Evolutionary conservation across 2,797 vertebrate species (phyloP), one percentile per base, ranked within the genome.

Genomic region (Acridotheres tristis): DNA sequence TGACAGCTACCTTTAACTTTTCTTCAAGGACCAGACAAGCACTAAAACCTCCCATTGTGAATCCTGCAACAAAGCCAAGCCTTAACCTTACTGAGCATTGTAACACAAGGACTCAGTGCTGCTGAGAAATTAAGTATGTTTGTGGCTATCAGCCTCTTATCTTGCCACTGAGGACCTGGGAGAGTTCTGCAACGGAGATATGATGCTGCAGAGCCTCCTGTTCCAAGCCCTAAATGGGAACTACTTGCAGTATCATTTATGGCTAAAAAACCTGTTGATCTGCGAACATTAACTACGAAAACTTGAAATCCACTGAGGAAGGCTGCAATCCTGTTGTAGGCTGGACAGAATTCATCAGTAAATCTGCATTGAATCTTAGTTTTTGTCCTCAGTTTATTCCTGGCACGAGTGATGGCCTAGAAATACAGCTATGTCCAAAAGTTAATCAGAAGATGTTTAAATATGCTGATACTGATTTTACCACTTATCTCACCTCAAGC

Each of bases 401-500:
- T 76, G 85, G 66, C 51, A 73, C 0, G 5, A 59, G 27, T 73
- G 83, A 45, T 84, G 59, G 71, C 63, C 91, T 88, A 91, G 83
- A 91, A 90, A 91, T 94, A 71, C 48, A 87, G 83, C 82, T 85
- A 59, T 38, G 55, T 94, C 91, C 85, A 50, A 66, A 94, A 95
- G 83, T 81, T 95, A 96, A 93, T 94, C 83, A 0, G 69, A 90
- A 95, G 88, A 90, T 94, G 43, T 91, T 96, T 94, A 93, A 95
- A 96, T 94, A 87, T 85, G 95, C 91, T 94, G 93, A 78, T 96
- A 95, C 91, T 79, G 85, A 93, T 95, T 95, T 94, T 93, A 65
- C 69, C 59, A 93, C 93, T 95, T 94, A 93, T 91, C 96, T 96
- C 94, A 96, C 93, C 94, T 96, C 90, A 86, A 96, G 95, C 88